Base-by-base conservation (phyloP, 2,797 vertebrate species). In the Tarsius wallacei region DNA sequence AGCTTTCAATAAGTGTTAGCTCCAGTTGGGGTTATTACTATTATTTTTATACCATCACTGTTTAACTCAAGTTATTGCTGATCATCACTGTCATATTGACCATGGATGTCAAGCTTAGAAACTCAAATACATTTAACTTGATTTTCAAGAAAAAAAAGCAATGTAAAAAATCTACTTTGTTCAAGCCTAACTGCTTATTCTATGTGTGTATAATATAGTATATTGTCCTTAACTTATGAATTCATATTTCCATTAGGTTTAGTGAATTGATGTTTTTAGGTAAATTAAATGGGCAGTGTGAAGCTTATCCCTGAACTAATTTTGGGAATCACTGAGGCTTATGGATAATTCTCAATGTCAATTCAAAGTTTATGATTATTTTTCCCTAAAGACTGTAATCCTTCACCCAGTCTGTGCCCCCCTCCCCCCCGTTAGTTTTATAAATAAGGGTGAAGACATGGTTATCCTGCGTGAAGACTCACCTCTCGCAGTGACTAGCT, bases 311-410 rank as follows among this genome's bases (percentile, higher is more conserved):
- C 71, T 36, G 28, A 87, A 77, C 73, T 73, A 91, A 19, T 93
- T 84, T 95, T 81, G 91, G 47, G 28, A 94, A 93, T 95, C 91
- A 89, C 78, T 89, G 93, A 87, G 66, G 47, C 61, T 94, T 90
- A 73, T 73, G 59, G 74, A 68, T 71, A 96, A 93, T 80, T 96
- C 51, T 55, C 77, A 66, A 1, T 95, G 81, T 94, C 68, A 36
- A 19, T 73, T 97, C 84, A 64, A 82, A 95, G 55, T 93, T 86
- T 77, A 70, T 91, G 85, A 66, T 87, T 73, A 81, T 81, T 97
- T 86, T 94, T 21, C 87, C 93, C 49, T 49, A 17, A 78, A 73
- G 92, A 73, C 31, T 83, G 47, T 83, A 49, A 59, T 78, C 47
- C 63, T 94, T 73, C 17, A 33, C 63, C 89, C 42, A 33, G 51